A percentile compares a stretch with the other conserved stretches of the same genome.
phyloP scores from a whole-genome alignment of 2,888 invertebrate genomes.

The Eumacrocentrus americanus region DNA sequence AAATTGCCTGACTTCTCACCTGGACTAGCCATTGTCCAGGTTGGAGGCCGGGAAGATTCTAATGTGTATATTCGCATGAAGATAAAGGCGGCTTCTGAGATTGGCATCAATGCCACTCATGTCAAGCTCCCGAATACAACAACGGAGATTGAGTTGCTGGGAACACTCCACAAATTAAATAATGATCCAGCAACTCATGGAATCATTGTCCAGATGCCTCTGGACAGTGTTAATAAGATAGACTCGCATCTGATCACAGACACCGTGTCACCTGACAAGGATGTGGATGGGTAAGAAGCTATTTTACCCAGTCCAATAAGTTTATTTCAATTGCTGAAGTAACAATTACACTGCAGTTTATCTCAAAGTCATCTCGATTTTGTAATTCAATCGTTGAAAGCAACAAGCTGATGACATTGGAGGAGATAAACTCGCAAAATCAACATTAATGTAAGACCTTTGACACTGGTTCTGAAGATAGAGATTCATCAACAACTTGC shows the following conservation, averaged over 20 bases:
- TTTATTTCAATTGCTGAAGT: too few species aligned
- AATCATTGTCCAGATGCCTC: slow-evolving; percentile 95
- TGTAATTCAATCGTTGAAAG: too few species aligned
- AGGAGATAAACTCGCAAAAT: too few species aligned
- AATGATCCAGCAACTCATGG: slow-evolving; percentile 86
- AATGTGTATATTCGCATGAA: slow-evolving; percentile 99
- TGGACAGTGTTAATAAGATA: slow-evolving; percentile 83
- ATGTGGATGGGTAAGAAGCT: slow-evolving; percentile 86
- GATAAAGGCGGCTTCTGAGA: slow-evolving; percentile 86
- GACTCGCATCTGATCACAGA: slow-evolving; percentile 89
- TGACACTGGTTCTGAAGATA: slow-evolving; percentile 26
- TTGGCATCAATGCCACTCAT: slow-evolving; percentile 85
- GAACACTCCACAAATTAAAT: slow-evolving; percentile 77
- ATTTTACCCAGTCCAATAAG: neutral
- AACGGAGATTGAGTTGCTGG: slow-evolving; percentile 80
- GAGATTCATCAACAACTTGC: slow-evolving; percentile 8
- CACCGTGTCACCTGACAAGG: slow-evolving; percentile 85
- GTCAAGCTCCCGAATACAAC: slow-evolving; percentile 78
- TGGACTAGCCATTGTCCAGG: slow-evolving; percentile 91
- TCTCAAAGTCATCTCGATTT: too few species aligned
- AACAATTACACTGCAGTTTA: neutral
- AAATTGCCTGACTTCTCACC: slow-evolving; percentile 71
- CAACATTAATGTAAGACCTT: too few species aligned
- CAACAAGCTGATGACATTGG: slow-evolving; percentile 1
- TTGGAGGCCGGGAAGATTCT: slow-evolving; percentile 95